Evolutionary conservation across 2,113 vertebrate genomes (phyloP).

Genomic region (Bubo blakistoni): DNA sequence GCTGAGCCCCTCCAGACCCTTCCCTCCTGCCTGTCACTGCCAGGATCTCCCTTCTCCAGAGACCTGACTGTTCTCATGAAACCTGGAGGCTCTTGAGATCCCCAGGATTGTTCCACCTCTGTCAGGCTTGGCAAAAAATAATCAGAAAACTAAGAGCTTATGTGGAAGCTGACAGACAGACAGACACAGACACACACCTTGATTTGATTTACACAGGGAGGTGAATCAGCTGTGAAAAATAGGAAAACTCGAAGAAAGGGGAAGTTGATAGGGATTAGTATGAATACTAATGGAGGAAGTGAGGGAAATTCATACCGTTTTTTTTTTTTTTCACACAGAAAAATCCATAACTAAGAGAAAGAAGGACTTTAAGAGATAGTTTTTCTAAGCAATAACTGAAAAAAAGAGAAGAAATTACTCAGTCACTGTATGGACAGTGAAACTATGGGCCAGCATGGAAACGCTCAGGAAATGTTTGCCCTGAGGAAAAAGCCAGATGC

Average conservation of each 20-base stretch:
- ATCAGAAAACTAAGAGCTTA: not conserved
- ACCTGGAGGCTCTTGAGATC: not conserved
- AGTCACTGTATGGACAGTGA: too few species aligned
- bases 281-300: not conserved
- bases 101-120: not conserved
- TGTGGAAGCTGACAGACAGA: not conserved
- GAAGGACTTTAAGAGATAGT: not conserved
- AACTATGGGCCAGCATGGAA: not conserved
- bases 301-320: not conserved
- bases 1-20: not conserved
- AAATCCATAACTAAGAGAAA: not conserved
- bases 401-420: not conserved
- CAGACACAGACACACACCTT: not conserved
- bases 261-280: not conserved
- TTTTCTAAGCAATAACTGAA: not conserved
- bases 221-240: not conserved
- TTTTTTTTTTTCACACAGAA: not conserved
- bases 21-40: too few species aligned
- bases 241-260: not conserved
- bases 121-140: not conserved
- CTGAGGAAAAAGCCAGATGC: not conserved
- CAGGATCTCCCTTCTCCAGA: not conserved
- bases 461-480: not conserved
- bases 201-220: not conserved
- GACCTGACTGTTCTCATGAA: not conserved